Base-by-base conservation (phyloP, 2,888 invertebrate genomes). In the Tetanocera ferruginea region DNA sequence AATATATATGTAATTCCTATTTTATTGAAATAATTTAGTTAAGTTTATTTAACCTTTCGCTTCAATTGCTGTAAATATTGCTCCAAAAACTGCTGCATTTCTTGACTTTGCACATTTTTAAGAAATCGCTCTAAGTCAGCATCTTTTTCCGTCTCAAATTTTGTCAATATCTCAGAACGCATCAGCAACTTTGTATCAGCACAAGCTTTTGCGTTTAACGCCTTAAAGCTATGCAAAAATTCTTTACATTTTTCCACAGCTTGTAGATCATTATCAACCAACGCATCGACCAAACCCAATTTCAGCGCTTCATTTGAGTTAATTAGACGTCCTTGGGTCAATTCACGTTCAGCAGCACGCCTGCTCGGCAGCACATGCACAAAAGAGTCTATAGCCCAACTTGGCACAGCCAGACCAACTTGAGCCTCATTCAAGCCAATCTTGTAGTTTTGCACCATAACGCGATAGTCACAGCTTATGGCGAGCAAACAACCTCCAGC, bases 401-500 rank as follows among this genome's bases (percentile, higher is more conserved):
- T 28, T 9, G 79, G 79, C 9, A 72, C 77, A 2, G 62, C 72
- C 6, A 79, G 9, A 5, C 79, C 79, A 0, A 43, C 71, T 17
- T 28, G 31, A 5, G 75, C 57, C 6, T 75, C 79, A 23, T 77
- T 79, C n/a, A 79, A 11, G 14, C 79, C 79, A 34, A 79, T 79
- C 8, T 51, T 77, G 17, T 55, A 77, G 51, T 77, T 79, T 1
- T 77, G 64, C 37, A 79, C 9, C 66, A 79, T 79, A n/a, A 77
- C 92, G 81, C 96, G 91, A 88, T 96, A 96, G 89, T 97, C 96
- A 86, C 95, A 95, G 55, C 93, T 92, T 87, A 94, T 90, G 0
- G 96, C 91, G 5, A 96, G 84, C 2, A 96, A 89, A 85, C 96
- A 96, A 1, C 96, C 96, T 5, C 95, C 95, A 34, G 94, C 95